Evolutionary conservation across 2,888 invertebrate genomes (phyloP).

Genomic region (Tillus elongatus): DNA sequence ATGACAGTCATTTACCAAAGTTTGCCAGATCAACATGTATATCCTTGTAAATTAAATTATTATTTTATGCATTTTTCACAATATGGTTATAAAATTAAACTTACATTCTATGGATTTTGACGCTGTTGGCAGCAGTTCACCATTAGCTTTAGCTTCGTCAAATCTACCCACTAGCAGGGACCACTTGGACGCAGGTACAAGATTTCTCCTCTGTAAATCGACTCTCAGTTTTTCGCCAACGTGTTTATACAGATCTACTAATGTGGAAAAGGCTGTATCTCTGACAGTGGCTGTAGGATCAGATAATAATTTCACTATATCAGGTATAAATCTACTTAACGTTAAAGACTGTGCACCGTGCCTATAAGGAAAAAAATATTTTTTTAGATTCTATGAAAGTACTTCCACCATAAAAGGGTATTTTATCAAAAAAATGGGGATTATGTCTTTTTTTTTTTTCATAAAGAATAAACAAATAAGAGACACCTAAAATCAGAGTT

Average conservation of each 20-base stretch:
- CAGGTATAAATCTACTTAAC: slow-evolving; percentile 72
- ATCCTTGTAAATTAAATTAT: too few species aligned
- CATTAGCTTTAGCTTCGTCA: slow-evolving; percentile 74
- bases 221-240: slow-evolving; percentile 79
- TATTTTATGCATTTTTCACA: slow-evolving; percentile 7
- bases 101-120: slow-evolving; percentile 34
- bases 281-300: slow-evolving; percentile 83
- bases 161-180: slow-evolving; percentile 69
- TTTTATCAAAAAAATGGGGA: too few species aligned
- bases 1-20: too few species aligned
- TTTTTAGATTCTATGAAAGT: slow-evolving; percentile 4
- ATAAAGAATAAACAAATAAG: too few species aligned
- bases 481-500: too few species aligned
- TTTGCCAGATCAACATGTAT: too few species aligned
- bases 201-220: slow-evolving; percentile 73
- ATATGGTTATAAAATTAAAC: slow-evolving; percentile 13
- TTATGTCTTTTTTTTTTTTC: too few species aligned
- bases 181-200: slow-evolving; percentile 65
- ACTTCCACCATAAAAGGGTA: not conserved
- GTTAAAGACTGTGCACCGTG: slow-evolving; percentile 79
- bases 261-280: slow-evolving; percentile 75
- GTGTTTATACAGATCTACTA: slow-evolving; percentile 87
- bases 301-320: slow-evolving; percentile 70
- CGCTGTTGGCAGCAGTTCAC: slow-evolving; percentile 70
- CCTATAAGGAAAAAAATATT: slow-evolving; percentile 45